Evolutionary conservation across 2,888 invertebrate genomes (phyloP), one percentile per base, ranked within the genome.

Genomic region (Achlya flavicornis): DNA sequence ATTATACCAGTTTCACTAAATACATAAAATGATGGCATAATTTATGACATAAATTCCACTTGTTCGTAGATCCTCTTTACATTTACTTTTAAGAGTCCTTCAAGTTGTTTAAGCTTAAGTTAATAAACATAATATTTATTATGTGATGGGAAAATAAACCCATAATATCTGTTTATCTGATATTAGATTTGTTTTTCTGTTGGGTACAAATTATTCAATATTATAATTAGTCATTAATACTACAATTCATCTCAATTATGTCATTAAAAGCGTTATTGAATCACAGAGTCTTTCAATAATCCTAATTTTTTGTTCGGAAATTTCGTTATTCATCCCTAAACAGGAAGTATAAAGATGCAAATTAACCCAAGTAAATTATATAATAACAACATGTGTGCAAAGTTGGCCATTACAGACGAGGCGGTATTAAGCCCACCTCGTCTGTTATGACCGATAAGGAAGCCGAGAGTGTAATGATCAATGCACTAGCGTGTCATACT

Each of bases 341-440:
- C 53, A 53, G 53, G 53, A 53, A 53, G 53, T 10, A 19, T 10
- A 53, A 19, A 53, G 19, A n/a, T 10, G 8, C 19, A 19, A 53
- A 53, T 19, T 19, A 19, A 53, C 62, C 62, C 68, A 58, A 33
- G n/a, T 7, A 41, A 41, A 67, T 66, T 69, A 76, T 75, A 74
- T 67, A 58, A 68, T 64, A 71, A 64, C 72, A 68, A 64, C 70
- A 62, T 58, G 35, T n/a, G n/a, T n/a, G n/a, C n/a, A n/a, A n/a
- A n/a, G n/a, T n/a, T n/a, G n/a, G n/a, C n/a, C n/a, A n/a, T n/a
- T n/a, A n/a, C n/a, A n/a, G n/a, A n/a, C n/a, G n/a, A n/a, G n/a
- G n/a, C n/a, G n/a, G n/a, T n/a, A n/a, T n/a, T n/a, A n/a, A n/a
- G n/a, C n/a, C n/a, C n/a, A n/a, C n/a, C n/a, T n/a, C n/a, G n/a